Evolutionary conservation across 2,113 vertebrate genomes (phyloP).

Genomic region (Silurus meridionalis): DNA sequence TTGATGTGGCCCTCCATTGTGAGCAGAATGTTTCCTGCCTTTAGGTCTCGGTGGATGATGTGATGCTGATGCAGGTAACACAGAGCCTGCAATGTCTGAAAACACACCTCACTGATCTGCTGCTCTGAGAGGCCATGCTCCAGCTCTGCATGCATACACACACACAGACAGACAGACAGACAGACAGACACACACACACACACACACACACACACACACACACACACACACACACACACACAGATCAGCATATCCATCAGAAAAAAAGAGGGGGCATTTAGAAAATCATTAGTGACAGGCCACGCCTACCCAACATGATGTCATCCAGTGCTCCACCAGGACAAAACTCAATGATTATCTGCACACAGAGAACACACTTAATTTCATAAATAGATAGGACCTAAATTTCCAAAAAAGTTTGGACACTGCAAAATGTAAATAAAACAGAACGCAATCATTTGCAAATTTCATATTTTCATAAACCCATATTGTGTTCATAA

Average conservation of each 20-base stretch:
- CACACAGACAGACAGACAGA: slow-evolving; percentile 26
- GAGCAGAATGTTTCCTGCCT: slow-evolving; percentile 72
- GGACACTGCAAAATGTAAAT: too few relatives aligned
- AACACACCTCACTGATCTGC: slow-evolving; percentile 70
- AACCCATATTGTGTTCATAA: too few relatives aligned
- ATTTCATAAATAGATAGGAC: background rate
- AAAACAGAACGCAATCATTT: too few relatives aligned
- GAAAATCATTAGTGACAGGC: background rate
- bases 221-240: slow-evolving; percentile 31
- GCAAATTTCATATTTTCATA: too few relatives aligned
- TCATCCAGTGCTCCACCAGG: slow-evolving; percentile 72
- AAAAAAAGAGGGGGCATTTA: background rate
- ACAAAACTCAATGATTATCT: slow-evolving; percentile 77
- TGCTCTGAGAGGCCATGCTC: slow-evolving; percentile 67
- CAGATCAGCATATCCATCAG: background rate
- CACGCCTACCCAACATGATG: slow-evolving; percentile 69
- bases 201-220: background rate
- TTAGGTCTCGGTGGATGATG: slow-evolving; percentile 75
- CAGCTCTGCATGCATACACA: slow-evolving; percentile 60
- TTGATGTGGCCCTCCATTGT: slow-evolving; percentile 70
- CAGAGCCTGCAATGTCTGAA: slow-evolving; percentile 69
- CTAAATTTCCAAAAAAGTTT: too few relatives aligned
- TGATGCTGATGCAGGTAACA: slow-evolving; percentile 66
- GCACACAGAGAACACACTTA: slow-evolving; percentile 5
- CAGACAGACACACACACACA: slow-evolving; percentile 19